phyloP scores from a whole-genome alignment of 2,888 invertebrate species.

The Julus scanicus region DNA sequence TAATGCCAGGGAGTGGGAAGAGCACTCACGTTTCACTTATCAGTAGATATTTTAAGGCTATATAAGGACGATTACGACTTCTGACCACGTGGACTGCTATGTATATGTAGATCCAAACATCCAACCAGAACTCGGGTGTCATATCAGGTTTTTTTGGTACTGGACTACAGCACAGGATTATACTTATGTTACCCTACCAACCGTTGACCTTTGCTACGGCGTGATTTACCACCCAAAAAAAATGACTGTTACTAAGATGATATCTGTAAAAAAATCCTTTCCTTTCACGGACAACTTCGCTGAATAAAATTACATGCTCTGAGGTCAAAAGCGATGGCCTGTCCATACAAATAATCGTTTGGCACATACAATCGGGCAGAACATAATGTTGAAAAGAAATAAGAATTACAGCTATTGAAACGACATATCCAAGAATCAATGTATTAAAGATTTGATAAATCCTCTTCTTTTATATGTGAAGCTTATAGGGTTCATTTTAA shows the following conservation, averaged over 20 bases:
- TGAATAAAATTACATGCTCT: constrained; percentile 24
- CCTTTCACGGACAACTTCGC: constrained; percentile 17
- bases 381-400: background rate
- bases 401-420: background rate
- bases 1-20: background rate
- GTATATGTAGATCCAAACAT: background rate
- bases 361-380: constrained; percentile 5
- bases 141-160: background rate
- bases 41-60: background rate
- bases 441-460: background rate
- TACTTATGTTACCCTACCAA: constrained; percentile 1
- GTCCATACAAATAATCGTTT: background rate
- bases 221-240: constrained; percentile 18
- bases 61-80: background rate
- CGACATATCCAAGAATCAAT: background rate
- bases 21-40: background rate
- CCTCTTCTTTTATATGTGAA: background rate
- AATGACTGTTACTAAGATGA: constrained; percentile 34
- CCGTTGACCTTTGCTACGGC: constrained; percentile 32
- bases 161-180: background rate
- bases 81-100: background rate
- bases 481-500: background rate
- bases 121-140: background rate
- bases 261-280: constrained; percentile 19
- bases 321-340: background rate